Evolutionary conservation across 2,113 vertebrate species (phyloP).

Genomic region (Phylloscopus trochilus): DNA sequence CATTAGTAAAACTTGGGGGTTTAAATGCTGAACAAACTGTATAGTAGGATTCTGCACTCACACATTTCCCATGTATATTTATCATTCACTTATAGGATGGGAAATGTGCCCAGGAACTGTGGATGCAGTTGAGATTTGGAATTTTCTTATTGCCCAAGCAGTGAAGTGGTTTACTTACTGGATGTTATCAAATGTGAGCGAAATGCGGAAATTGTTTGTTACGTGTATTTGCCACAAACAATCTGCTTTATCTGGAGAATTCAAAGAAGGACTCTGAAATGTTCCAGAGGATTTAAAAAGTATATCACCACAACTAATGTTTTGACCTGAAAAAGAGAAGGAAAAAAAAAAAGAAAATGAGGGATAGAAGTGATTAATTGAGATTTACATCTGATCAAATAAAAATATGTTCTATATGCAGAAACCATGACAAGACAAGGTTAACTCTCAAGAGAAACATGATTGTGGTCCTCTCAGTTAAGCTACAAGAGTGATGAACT

Average conservation of each 20-base stretch:
- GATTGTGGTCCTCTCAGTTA: neutral
- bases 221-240: constrained; percentile 74
- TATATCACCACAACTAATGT: constrained; percentile 51
- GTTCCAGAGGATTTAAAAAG: neutral
- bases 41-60: neutral
- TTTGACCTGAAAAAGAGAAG: neutral
- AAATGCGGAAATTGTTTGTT: constrained; percentile 29
- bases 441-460: accelerated
- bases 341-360: neutral
- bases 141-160: neutral
- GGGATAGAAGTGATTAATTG: neutral
- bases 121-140: neutral
- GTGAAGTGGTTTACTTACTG: constrained; percentile 50
- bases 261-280: constrained; percentile 56
- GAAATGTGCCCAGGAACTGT: neutral
- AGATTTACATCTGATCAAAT: neutral
- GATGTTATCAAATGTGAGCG: constrained; percentile 35
- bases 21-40: neutral
- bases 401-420: neutral
- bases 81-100: neutral
- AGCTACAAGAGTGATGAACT: neutral
- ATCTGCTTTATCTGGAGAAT: constrained; percentile 35
- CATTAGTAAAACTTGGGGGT: neutral
- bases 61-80: neutral
- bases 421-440: accelerated